A percentile compares a stretch with the other conserved stretches of the same genome.
Conservation (phyloP, 2,797 vertebrate genomes). For the Onychomys arenicola region DNA sequence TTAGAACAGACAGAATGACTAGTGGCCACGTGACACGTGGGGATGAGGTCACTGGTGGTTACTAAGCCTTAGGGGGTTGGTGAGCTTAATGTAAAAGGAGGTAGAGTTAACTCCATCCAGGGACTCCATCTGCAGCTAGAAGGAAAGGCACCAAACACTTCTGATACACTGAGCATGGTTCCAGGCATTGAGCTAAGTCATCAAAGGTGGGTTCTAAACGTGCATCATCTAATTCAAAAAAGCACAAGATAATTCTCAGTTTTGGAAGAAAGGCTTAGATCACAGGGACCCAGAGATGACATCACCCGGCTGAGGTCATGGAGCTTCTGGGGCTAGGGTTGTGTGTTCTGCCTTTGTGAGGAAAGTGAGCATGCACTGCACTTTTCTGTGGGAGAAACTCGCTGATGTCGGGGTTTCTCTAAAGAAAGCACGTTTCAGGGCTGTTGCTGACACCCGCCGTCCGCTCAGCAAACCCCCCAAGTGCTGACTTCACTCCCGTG, state of each 20-base stretch:
- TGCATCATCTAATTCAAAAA: neutral
- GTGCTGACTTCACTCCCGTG: neutral
- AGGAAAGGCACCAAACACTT: neutral
- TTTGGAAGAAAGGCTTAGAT: constrained; percentile 27
- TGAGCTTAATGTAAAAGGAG: neutral
- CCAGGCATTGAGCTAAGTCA: neutral
- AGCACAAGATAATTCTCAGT: neutral
- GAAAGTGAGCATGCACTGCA: neutral
- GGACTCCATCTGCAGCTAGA: neutral
- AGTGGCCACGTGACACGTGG: neutral
- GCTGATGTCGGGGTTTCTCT: constrained; percentile 70
- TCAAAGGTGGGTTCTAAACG: neutral
- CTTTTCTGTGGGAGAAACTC: constrained; percentile 59
- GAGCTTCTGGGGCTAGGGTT: constrained; percentile 19
- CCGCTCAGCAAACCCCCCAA: constrained; percentile 16
- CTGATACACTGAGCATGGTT: neutral
- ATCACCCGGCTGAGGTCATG: constrained; percentile 54
- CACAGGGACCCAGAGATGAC: neutral
- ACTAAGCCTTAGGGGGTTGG: neutral
- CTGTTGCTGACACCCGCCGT: constrained; percentile 41
- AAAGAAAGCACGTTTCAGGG: constrained; percentile 63
- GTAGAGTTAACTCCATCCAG: neutral
- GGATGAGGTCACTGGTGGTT: neutral
- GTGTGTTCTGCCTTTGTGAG: constrained; percentile 48
- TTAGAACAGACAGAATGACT: neutral